Conservation (phyloP, 2,888 invertebrate genomes). For the Tholera decimalis region DNA sequence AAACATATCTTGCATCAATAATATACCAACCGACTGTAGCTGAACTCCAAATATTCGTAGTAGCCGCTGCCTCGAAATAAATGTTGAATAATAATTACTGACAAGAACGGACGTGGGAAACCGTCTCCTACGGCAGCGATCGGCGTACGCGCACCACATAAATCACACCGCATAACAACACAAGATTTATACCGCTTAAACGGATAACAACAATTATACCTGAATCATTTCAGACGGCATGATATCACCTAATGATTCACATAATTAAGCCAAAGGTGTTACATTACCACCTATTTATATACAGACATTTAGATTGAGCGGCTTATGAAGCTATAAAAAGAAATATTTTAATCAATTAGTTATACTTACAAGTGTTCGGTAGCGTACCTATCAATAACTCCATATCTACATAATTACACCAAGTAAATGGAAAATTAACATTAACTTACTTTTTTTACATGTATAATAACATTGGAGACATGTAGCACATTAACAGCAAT, state of each 20-base stretch:
- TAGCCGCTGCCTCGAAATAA: slow-evolving; percentile 52
- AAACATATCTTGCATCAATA: slow-evolving; percentile 2
- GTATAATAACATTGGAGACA: slow-evolving; percentile 19
- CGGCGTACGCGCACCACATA: slow-evolving; percentile 79
- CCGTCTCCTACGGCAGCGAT: slow-evolving; percentile 75
- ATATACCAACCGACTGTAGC: background rate
- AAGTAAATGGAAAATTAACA: slow-evolving; percentile 61
- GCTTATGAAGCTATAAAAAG: slow-evolving; percentile 52
- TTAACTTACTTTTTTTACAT: slow-evolving; percentile 45
- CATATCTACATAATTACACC: slow-evolving; percentile 44
- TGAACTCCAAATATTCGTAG: slow-evolving; percentile 30
- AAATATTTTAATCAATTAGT: slow-evolving; percentile 63
- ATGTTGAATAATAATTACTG: slow-evolving; percentile 71
- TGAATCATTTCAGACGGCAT: slow-evolving; percentile 68
- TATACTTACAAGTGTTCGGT: slow-evolving; percentile 52
- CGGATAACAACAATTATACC: slow-evolving; percentile 80
- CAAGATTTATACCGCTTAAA: slow-evolving; percentile 81
- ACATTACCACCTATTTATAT: slow-evolving; percentile 58
- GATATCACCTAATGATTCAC: slow-evolving; percentile 53
- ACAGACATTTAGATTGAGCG: slow-evolving; percentile 49
- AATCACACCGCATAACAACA: slow-evolving; percentile 80
- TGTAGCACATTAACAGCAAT: slow-evolving; percentile 38
- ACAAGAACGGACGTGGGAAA: slow-evolving; percentile 71
- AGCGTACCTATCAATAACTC: slow-evolving; percentile 37
- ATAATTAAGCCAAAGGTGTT: slow-evolving; percentile 58